These are phyloP conservation scores for Terrapene triunguis DNA, from an alignment of 2,113 vertebrate species.

Conservation along the genomic window DNA sequence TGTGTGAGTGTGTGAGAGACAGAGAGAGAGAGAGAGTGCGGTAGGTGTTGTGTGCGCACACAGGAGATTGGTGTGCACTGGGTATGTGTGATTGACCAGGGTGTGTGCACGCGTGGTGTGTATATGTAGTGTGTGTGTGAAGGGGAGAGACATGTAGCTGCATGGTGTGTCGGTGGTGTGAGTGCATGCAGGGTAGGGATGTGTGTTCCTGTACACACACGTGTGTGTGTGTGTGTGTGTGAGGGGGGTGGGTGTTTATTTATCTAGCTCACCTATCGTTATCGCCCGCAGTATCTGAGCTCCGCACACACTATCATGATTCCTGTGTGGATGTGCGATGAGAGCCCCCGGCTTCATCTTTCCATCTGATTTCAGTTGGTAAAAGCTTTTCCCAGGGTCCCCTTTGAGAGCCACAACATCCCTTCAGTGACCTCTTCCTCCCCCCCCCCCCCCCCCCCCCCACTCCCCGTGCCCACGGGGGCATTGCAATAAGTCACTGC, in stretches of 20 bases:
- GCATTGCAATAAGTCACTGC: neutral
- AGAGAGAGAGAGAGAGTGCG: too few relatives aligned
- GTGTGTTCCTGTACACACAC: neutral
- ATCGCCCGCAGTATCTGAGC: neutral
- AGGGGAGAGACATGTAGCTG: neutral
- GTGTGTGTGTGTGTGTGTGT: neutral
- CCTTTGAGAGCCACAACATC: neutral
- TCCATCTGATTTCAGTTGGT: neutral
- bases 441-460: too few relatives aligned
- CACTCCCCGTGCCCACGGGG: too few relatives aligned
- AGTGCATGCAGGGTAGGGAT: neutral
- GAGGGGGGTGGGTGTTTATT: neutral
- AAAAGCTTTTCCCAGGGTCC: neutral
- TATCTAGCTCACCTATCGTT: neutral
- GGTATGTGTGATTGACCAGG: neutral
- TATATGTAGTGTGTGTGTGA: neutral
- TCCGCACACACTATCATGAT: accelerated
- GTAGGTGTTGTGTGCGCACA: too few relatives aligned
- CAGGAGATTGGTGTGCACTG: neutral
- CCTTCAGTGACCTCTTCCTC: slow-evolving; percentile 12
- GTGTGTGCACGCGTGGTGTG: neutral
- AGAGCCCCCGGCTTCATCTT: accelerated
- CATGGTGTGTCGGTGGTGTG: neutral
- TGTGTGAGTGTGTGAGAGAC: too few relatives aligned
- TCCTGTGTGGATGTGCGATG: accelerated